Evolutionary conservation across 2,113 vertebrate genomes (phyloP).

Genomic region (Pachycephala philippinensis): DNA sequence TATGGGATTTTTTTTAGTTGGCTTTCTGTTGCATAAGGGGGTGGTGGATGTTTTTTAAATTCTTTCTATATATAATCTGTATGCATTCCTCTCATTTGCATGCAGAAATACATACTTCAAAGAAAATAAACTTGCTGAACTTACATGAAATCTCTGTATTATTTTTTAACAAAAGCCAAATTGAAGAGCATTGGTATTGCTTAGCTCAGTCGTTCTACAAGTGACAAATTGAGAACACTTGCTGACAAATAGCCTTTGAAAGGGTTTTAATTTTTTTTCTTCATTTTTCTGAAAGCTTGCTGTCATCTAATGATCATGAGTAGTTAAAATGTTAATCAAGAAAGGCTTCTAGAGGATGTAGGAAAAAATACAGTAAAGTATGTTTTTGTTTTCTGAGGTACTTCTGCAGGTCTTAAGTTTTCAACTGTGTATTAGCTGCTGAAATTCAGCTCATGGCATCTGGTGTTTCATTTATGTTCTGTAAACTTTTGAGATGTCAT

Average conservation of each 20-base stretch:
- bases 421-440: background rate
- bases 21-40: background rate
- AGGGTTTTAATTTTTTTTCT: background rate
- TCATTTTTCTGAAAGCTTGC: background rate
- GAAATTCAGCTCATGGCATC: background rate
- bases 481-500: background rate
- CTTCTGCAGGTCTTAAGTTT: background rate
- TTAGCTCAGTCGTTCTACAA: background rate
- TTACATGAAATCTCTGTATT: background rate
- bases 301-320: background rate
- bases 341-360: background rate
- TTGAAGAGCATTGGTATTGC: background rate
- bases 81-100: background rate
- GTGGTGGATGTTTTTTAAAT: background rate
- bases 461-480: background rate
- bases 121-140: constrained; percentile 17
- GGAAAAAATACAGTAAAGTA: background rate
- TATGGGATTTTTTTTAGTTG: background rate
- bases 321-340: background rate
- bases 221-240: background rate
- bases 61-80: background rate
- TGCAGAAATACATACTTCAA: background rate
- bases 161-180: background rate
- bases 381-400: background rate
- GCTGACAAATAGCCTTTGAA: background rate